Base-by-base conservation (phyloP, 2,888 invertebrate species). In the Acronicta leporina region DNA sequence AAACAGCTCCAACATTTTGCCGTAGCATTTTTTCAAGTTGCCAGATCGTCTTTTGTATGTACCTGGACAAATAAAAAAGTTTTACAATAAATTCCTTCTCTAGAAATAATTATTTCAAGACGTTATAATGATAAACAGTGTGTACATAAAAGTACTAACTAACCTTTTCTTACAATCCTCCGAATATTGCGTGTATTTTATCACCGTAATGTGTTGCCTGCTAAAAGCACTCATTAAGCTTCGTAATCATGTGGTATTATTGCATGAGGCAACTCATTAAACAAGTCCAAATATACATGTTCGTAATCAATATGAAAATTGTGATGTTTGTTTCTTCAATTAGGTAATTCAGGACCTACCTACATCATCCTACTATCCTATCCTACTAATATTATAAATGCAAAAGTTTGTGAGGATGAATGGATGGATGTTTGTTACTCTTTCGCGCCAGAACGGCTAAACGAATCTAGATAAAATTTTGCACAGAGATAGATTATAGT, bases 211-310 rank as follows among this genome's bases (percentile, higher is more conserved):
- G 58, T 57, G 63, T 57, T 57, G 52, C 61, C 38, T 38, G 59
- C 72, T 71, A 77, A 77, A 75, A 77, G 78, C 63, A 64, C 62
- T 63, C 62, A 76, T 76, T 74, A 76, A 53, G 75, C 75, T 58
- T 62, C 49, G 64, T 77, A 75, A 75, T 77, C 71, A 73, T 41
- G 47, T 73, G 57, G 51, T 63, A 51, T 65, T 70, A 62, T 73
- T 67, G 59, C 70, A 73, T 62, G 61, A 65, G 62, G 65, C 41
- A 47, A 58, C 52, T 49, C 66, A 73, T 65, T 73, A 64, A 68
- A 38, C 55, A 52, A 62, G 57, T 57, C 47, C 44, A 54, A 45
- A 50, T 54, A 45, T 51, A 46, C 55, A 52, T 54, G 56, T 52
- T 41, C n/a, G 30, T 61, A 56, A 61, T 64, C 25, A 56, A 60